Percentiles rank a stretch among this genome's conserved stretches.
These are phyloP conservation scores for rabbit (Oryctolagus cuniculus) DNA, from an alignment of 2,113 vertebrate species.

Conservation along the genomic window DNA sequence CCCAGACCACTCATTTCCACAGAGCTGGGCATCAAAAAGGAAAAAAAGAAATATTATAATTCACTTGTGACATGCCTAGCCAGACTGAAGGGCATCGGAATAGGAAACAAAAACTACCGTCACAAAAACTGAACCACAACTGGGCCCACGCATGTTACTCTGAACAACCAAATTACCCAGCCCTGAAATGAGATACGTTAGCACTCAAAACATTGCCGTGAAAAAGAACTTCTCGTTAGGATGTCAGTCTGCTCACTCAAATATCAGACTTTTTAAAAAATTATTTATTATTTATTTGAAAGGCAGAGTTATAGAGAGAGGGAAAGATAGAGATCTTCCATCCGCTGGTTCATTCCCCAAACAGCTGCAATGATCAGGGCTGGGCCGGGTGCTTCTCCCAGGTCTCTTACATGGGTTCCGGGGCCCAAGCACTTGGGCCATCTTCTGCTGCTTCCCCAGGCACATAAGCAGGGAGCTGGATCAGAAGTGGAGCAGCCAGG, in stretches of 20 bases:
- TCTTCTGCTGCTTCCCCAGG: too few relatives aligned
- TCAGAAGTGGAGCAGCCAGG: too few relatives aligned
- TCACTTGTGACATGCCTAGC: neutral
- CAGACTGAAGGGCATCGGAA: neutral
- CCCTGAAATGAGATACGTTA: neutral
- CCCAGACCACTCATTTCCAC: neutral
- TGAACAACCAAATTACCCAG: neutral
- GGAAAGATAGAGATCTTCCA: too few relatives aligned
- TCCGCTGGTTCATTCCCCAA: too few relatives aligned
- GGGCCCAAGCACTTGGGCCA: too few relatives aligned
- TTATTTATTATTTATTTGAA: too few relatives aligned
- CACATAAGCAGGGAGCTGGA: too few relatives aligned
- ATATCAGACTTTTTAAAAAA: neutral
- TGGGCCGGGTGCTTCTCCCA: too few relatives aligned
- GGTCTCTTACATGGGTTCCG: too few relatives aligned
- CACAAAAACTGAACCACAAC: neutral
- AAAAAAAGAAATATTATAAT: neutral
- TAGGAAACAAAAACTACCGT: neutral
- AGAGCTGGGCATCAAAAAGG: neutral
- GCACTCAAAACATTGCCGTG: neutral
- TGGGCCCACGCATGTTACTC: neutral
- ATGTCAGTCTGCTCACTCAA: neutral
- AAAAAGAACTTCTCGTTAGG: neutral
- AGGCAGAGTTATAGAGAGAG: too few relatives aligned
- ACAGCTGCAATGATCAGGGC: too few relatives aligned